phyloP scores from a whole-genome alignment of 2,888 invertebrate species.

The Ophioninae sp. region DNA sequence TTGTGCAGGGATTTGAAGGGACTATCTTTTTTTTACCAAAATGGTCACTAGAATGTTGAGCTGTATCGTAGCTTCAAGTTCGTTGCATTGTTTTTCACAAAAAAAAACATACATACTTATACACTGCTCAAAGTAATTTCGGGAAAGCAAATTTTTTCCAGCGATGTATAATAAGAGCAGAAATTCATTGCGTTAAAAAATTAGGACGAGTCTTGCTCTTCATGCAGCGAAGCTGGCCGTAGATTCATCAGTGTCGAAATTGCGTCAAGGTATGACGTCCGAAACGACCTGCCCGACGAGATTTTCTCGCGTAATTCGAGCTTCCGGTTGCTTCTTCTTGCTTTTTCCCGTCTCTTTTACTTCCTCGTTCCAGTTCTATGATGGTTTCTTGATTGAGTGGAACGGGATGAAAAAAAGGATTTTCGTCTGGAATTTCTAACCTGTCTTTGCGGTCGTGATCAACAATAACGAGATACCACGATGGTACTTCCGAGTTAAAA shows the following conservation, averaged over 20 bases:
- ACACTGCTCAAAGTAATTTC: neutral
- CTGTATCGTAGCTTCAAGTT: neutral
- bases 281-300: neutral
- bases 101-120: neutral
- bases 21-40: neutral
- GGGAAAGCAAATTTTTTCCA: neutral
- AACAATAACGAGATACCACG: slow-evolving; percentile 31
- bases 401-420: neutral
- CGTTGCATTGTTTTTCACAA: neutral
- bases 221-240: neutral
- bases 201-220: neutral
- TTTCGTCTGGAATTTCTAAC: neutral
- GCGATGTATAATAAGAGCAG: neutral
- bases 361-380: neutral
- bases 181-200: neutral
- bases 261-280: neutral
- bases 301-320: neutral
- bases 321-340: neutral
- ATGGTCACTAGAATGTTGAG: neutral
- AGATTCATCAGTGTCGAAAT: neutral
- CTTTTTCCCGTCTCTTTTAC: neutral
- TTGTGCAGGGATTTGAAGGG: neutral
- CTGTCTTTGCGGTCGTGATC: neutral
- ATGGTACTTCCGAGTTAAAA: slow-evolving; percentile 18
- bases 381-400: neutral